phyloP scores from a whole-genome alignment of 2,888 invertebrate species.

The Podotricha telesiphe region DNA sequence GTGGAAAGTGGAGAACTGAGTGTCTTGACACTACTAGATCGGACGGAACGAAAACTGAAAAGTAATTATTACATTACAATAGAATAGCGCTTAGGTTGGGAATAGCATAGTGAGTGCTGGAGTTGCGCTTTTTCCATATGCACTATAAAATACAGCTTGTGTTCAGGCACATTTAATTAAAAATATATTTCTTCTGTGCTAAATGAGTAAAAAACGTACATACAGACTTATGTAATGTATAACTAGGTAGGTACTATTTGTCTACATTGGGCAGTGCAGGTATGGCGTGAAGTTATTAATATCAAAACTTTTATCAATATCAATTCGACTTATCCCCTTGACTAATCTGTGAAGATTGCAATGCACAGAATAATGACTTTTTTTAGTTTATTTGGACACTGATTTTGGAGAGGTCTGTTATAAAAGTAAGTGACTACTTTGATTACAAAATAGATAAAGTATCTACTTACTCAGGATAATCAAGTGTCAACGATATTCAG shows the following conservation, averaged over 20 bases:
- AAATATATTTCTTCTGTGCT: too few relatives aligned
- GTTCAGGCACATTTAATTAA: too few relatives aligned
- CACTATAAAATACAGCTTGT: too few relatives aligned
- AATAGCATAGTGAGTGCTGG: too few relatives aligned
- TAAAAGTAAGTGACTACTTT: conserved; percentile 1
- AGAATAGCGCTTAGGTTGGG: background rate
- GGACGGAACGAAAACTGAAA: too few relatives aligned
- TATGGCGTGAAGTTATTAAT: background rate
- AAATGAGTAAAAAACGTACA: too few relatives aligned
- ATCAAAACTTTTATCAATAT: background rate
- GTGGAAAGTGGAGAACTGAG: too few relatives aligned
- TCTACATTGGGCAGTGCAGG: background rate
- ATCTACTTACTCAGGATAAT: background rate
- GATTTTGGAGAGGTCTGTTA: background rate
- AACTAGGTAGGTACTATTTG: background rate
- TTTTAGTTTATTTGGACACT: background rate
- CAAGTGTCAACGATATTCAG: conserved; percentile 10
- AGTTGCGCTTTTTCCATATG: too few relatives aligned
- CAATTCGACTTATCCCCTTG: background rate
- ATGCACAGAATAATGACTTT: too few relatives aligned
- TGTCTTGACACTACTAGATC: too few relatives aligned
- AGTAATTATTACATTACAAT: background rate
- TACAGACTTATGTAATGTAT: too few relatives aligned
- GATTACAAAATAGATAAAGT: conserved; percentile 7
- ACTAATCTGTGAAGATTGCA: conserved; percentile 4